A percentile compares a stretch with the other conserved stretches of the same genome.
phyloP scores from a whole-genome alignment of 2,797 vertebrate species.

The Intellagama lesueurii region DNA sequence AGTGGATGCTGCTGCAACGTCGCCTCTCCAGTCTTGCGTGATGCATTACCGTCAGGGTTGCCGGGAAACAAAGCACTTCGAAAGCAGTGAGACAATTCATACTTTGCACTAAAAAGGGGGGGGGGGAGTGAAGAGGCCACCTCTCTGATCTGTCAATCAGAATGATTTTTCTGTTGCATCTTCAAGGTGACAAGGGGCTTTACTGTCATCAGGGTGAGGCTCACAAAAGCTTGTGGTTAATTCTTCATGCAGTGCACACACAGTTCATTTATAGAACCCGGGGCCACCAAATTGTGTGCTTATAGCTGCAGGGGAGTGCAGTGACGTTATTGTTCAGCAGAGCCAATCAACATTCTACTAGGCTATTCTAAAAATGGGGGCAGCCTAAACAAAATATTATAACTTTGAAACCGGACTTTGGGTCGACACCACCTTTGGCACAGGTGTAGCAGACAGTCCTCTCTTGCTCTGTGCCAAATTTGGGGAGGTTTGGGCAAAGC shows the following conservation, averaged over 20 bases:
- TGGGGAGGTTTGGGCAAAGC: too few species aligned
- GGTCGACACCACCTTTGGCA: too few species aligned
- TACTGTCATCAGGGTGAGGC: background rate
- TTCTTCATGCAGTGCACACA: background rate
- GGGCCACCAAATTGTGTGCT: background rate
- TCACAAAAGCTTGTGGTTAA: background rate
- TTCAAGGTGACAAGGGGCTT: background rate
- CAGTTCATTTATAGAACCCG: background rate
- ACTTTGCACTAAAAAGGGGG: background rate
- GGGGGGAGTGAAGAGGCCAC: background rate
- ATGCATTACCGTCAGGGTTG: constrained; percentile 7
- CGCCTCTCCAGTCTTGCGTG: background rate
- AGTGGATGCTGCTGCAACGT: background rate
- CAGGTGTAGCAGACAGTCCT: too few species aligned
- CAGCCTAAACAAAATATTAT: too few species aligned
- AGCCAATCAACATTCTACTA: too few species aligned
- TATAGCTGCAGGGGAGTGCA: background rate
- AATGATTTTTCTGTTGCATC: background rate
- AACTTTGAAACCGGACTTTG: too few species aligned
- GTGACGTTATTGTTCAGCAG: too few species aligned
- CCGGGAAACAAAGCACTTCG: constrained; percentile 24
- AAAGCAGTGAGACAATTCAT: background rate
- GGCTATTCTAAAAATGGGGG: too few species aligned
- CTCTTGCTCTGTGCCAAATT: too few species aligned
- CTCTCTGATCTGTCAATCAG: background rate